Evolutionary conservation across 2,113 vertebrate genomes (phyloP), one percentile per base, ranked within the genome.

Genomic region (Philantomba maxwellii): DNA sequence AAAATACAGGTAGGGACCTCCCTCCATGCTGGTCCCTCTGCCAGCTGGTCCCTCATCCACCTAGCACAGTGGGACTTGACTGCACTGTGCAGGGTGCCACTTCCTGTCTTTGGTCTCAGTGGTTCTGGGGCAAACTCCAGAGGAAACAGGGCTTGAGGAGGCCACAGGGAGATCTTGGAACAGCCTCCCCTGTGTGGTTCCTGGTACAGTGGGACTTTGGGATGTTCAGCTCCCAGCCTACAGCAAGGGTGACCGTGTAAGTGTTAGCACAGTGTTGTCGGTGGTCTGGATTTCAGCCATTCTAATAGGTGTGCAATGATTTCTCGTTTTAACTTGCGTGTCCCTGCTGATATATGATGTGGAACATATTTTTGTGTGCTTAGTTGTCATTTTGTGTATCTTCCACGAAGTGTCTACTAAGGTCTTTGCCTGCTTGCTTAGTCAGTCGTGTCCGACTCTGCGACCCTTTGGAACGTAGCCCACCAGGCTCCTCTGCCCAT

Each of bases 391-490:
- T 55, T 49, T 58, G 33, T 11, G 6, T 28, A 5, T 83, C 33
- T 70, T 78, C 33, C 55, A n/a, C 23, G 12, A 92, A 28, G 47
- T 49, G 9, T 55, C 91, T 84, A 39, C 39, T 88, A 28, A 70
- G 39, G 17, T 15, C 49, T 82, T 55, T 53, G 10, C 66, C n/a
- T 70, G n/a, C 10, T 12, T 70, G n/a, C 66, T 70, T 39, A 70
- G n/a, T 70, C 10, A 39, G n/a, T 70, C 5, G 0, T 70, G 66
- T 70, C 39, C 0, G 0, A 70, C 66, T 70, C 19, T 39, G 66
- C 1, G 1, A 39, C 15, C 66, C 19, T 39, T 70, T 0, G 0
- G 66, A 39, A 70, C 0, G 5, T 6, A 39, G 19, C n/a, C 66
- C 66, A 39, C n/a, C 19, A 39, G 66, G 5, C 12, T 43, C 39